Percentiles rank a stretch among this genome's conserved stretches.
Evolutionary conservation across 2,113 vertebrate species (phyloP).

Genomic region (Cottus gobio): DNA sequence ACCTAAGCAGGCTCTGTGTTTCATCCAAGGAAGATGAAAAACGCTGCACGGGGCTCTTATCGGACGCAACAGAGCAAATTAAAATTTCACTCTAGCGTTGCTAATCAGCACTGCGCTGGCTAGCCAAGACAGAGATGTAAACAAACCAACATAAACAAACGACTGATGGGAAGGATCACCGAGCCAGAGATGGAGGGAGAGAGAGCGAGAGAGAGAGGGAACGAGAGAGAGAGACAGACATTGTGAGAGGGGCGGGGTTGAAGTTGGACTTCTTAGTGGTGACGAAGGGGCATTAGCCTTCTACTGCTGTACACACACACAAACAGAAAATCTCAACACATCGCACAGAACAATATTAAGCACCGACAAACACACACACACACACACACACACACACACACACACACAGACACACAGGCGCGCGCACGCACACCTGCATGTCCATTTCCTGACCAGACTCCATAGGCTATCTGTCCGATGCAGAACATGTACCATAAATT

Average conservation of each 20-base stretch:
- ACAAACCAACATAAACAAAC: slow-evolving; percentile 77
- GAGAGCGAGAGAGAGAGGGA: slow-evolving; percentile 4
- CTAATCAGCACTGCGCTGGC: slow-evolving; percentile 76
- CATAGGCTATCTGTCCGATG: slow-evolving; percentile 53
- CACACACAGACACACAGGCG: slow-evolving; percentile 1
- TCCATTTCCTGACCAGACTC: slow-evolving; percentile 50
- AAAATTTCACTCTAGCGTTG: slow-evolving; percentile 80
- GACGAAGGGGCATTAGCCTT: slow-evolving; percentile 51
- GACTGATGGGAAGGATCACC: slow-evolving; percentile 22
- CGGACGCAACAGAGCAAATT: slow-evolving; percentile 83
- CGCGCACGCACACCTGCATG: slow-evolving; percentile 36
- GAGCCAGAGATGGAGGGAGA: slow-evolving; percentile 14
- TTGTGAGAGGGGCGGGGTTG: background rate
- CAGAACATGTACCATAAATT: slow-evolving; percentile 75
- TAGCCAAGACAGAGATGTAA: slow-evolving; percentile 74
- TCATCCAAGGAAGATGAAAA: slow-evolving; percentile 81
- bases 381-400: too few relatives aligned
- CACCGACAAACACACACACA: background rate
- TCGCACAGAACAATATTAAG: slow-evolving; percentile 1
- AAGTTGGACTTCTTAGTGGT: slow-evolving; percentile 55
- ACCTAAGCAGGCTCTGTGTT: slow-evolving; percentile 71
- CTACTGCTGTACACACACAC: slow-evolving; percentile 25
- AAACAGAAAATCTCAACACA: slow-evolving; percentile 1
- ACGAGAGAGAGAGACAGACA: slow-evolving; percentile 7
- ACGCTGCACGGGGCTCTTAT: slow-evolving; percentile 74